A percentile compares a stretch with the other conserved stretches of the same genome.
Conservation (phyloP, 2,888 invertebrate genomes). For the Selenia dentaria region DNA sequence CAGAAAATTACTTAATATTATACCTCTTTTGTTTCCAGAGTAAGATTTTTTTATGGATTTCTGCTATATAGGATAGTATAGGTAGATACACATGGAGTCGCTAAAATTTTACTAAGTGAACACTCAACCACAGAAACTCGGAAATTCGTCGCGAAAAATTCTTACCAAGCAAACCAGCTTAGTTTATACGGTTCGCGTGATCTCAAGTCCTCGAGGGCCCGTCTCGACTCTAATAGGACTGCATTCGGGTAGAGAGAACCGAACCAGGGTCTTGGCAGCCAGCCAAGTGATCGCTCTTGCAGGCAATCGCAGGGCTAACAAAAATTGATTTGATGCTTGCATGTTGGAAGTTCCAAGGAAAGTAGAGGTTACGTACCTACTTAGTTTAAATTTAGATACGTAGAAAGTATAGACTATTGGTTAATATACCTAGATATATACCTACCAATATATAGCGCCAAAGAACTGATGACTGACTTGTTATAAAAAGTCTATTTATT, state of each 20-base stretch:
- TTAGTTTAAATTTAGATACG: too few relatives aligned
- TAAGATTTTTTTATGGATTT: too few relatives aligned
- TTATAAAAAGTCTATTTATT: too few relatives aligned
- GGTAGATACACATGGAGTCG: too few relatives aligned
- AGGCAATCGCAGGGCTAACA: conserved; percentile 21
- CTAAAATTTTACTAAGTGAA: conserved; percentile 4
- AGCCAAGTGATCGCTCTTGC: conserved; percentile 50
- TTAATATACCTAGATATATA: too few relatives aligned
- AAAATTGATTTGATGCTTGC: conserved; percentile 31
- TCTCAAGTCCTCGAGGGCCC: conserved; percentile 52
- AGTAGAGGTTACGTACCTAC: not conserved
- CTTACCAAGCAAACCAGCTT: conserved; percentile 36
- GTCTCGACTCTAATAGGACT: conserved; percentile 60
- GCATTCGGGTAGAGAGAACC: conserved; percentile 47
- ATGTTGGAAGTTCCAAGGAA: conserved; percentile 2
- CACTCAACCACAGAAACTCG: conserved; percentile 16
- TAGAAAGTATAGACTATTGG: too few relatives aligned
- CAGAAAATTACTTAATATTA: too few relatives aligned
- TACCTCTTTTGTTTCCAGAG: too few relatives aligned
- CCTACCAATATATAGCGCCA: too few relatives aligned
- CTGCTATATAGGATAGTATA: too few relatives aligned
- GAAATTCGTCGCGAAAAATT: conserved; percentile 34
- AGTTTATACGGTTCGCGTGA: conserved; percentile 47
- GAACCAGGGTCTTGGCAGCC: conserved; percentile 41
- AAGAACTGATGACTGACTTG: too few relatives aligned